Evolutionary conservation across 2,888 invertebrate species (phyloP).

Genomic region (Neoaliturus tenellus): DNA sequence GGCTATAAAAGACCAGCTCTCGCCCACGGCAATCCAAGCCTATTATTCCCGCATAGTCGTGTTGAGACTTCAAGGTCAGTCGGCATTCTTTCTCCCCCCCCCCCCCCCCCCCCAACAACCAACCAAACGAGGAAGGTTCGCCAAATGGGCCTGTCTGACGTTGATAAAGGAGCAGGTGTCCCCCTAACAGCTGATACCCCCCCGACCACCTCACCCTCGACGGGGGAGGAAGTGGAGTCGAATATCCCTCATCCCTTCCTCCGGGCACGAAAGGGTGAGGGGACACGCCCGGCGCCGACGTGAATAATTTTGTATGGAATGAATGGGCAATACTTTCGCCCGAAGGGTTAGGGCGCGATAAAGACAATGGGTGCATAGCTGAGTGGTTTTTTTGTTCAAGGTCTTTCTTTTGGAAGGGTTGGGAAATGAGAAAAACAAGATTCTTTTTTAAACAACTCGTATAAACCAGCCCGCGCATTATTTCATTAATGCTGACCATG

Average conservation of each 20-base stretch:
- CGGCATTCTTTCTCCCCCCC: constrained; percentile 27
- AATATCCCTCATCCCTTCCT: constrained; percentile 23
- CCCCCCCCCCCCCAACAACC: not conserved
- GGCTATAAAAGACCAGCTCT: not conserved
- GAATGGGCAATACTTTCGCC: not conserved
- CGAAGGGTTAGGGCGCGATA: not conserved
- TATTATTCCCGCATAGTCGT: not conserved
- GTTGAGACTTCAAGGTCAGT: constrained; percentile 32
- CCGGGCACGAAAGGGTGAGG: constrained; percentile 8
- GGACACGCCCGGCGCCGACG: not conserved
- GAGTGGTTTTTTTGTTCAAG: too few relatives aligned
- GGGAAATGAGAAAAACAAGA: too few relatives aligned
- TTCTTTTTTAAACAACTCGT: too few relatives aligned
- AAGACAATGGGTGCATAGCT: too few relatives aligned
- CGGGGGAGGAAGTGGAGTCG: constrained; percentile 1
- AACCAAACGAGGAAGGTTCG: constrained; percentile 11
- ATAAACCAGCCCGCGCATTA: too few relatives aligned
- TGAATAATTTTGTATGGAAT: not conserved
- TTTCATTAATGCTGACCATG: too few relatives aligned
- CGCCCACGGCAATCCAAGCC: not conserved
- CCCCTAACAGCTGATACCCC: constrained; percentile 39
- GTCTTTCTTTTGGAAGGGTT: too few relatives aligned
- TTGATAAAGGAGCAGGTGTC: constrained; percentile 53
- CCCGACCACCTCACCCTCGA: not conserved
- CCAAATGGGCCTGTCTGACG: constrained; percentile 42